Evolutionary conservation across 2,113 vertebrate genomes (phyloP), one percentile per base, ranked within the genome.

Genomic region (Ceuthmochares aereus): DNA sequence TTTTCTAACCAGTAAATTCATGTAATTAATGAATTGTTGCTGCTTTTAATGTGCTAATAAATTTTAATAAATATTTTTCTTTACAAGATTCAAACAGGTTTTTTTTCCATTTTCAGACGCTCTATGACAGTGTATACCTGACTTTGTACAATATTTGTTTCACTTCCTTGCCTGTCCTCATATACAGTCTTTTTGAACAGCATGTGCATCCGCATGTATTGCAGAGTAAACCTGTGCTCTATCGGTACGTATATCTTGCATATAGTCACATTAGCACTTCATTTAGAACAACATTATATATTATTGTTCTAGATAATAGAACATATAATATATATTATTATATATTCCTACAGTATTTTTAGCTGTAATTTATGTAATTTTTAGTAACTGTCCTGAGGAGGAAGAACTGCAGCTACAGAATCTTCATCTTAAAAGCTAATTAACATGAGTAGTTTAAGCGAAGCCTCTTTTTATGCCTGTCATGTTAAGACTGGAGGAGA

Each of bases 121-220:
- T 99, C 43, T 99, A 99, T 97, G 99, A 99, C 98, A 99, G 99
- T 93, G 99, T 99, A 79, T 99, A 99, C 97, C 98, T 99, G 98
- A 99, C 99, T 96, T 99, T 99, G 95, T 99, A 99, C 98, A 99
- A 99, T 98, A 99, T 99, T 98, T 99, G 99, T 98, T 99, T 99
- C 98, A 99, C 99, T 95, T 99, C 99, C 77, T 97, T 99, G 97
- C 99, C 99, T 98, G 98, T 99, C 97, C 99, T 99, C 95, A 98
- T 99, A 87, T 99, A 99, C 97, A 99, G 99, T 98, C 98, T 99
- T 80, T 99, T 99, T 98, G 99, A 99, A 94, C 99, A 99, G 97
- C 99, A 99, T 95, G 98, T 99, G 93, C 98, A 99, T 90, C 99
- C 99, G 51, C 99, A 99, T 79, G 95, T 99, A 30, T 97, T 99